phyloP scores from a whole-genome alignment of 2,888 invertebrate species.

The Dendrolimus pini region DNA sequence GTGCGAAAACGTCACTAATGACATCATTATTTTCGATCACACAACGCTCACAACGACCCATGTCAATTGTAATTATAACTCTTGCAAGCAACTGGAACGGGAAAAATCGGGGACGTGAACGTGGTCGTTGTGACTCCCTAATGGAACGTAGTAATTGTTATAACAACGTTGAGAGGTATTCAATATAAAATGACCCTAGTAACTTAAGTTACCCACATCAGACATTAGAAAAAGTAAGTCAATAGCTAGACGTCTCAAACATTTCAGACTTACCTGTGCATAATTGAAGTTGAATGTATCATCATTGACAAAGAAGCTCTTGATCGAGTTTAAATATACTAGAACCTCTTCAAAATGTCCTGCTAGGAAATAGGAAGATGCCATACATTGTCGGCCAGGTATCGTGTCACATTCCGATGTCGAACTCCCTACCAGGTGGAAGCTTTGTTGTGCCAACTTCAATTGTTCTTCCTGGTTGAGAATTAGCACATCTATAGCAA shows the following conservation, averaged over 20 bases:
- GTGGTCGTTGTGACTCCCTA: no score
- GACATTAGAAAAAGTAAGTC: no score
- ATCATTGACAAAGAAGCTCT: conserved; percentile 95
- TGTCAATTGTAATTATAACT: no score
- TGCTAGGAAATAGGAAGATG: conserved; percentile 95
- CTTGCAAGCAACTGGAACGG: no score
- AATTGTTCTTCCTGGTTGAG: conserved; percentile 88
- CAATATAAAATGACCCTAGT: no score
- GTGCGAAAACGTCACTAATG: no score
- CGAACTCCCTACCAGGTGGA: conserved; percentile 97
- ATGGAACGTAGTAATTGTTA: not conserved
- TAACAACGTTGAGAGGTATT: not conserved
- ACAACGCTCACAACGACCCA: no score
- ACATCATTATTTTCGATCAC: no score
- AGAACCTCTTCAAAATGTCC: conserved; percentile 97
- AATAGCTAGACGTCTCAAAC: no score
- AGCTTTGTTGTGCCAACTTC: conserved; percentile 96
- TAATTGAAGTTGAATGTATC: conserved; percentile 93
- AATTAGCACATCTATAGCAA: no score
- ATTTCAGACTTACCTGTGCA: conserved; percentile 74
- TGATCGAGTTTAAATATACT: conserved; percentile 96
- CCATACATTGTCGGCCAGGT: conserved; percentile 98
- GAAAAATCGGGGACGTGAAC: no score
- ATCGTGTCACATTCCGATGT: conserved; percentile 99
- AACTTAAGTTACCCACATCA: no score